Evolutionary conservation across 2,113 vertebrate genomes (phyloP), one percentile per base, ranked within the genome.

Genomic region (Gambusia holbrooki): DNA sequence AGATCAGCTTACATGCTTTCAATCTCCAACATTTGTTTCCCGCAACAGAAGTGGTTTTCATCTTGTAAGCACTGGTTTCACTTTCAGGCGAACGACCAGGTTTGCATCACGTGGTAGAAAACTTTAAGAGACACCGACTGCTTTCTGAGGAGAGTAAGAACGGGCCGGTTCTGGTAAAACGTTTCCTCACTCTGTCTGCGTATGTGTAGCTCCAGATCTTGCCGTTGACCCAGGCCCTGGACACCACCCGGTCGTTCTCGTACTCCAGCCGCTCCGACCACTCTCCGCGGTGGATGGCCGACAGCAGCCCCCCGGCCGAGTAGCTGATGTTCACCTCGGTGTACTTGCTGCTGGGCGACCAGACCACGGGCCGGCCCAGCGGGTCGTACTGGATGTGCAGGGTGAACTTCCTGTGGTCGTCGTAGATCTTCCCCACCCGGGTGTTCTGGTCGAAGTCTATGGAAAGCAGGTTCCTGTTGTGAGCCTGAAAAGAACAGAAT

Each of bases 161-260:
- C 74, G 66, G 15, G 5, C 15, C 0, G 5, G 0, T 3, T 37
- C 45, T 48, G 15, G 19, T 4, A 4, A 15, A 15, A n/a, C 0
- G 11, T 17, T 64, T 15, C 40, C 84, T 86, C 91, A 99, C 98
- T 95, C 96, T 97, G 93, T 99, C 98, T 77, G 97, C 93, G 42
- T 97, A 99, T 0, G 97, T 98, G 94, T 99, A 99, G 93, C 96
- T 99, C 98, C 98, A 99, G 92, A 98, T 99, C 94, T 98, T 99
- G 28, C 98, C 98, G 79, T 98, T 98, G 78, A 97, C 95, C 97
- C 98, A 99, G 17, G 96, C 97, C 88, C 97, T 94, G 85, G 97
- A 98, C 84, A 98, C 87, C 54, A 99, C 96, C 88, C 96, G 95
- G 70, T 97, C 96, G 14, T 95, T 97, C 71, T 99, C 98, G 61